These are phyloP conservation scores for Helobdella robusta DNA, from an alignment of 2,888 invertebrate species.

Conservation along the genomic window DNA sequence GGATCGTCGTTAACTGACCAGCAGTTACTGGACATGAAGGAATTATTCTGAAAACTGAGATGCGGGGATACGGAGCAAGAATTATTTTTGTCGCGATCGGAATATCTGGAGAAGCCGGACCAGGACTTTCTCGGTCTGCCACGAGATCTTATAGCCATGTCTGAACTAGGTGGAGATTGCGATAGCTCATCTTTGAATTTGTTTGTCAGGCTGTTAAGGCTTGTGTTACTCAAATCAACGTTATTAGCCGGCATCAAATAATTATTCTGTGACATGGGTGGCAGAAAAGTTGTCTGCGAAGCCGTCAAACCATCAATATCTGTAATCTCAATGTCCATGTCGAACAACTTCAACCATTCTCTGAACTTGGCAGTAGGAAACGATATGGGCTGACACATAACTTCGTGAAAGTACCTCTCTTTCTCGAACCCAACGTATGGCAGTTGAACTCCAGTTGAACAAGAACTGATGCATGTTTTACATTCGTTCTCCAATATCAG, in stretches of 20 bases:
- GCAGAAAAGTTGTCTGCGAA: slow-evolving; percentile 28
- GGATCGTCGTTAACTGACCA: background rate
- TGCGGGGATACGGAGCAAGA: slow-evolving; percentile 5
- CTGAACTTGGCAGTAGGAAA: slow-evolving; percentile 31
- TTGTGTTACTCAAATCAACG: background rate
- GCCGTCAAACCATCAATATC: slow-evolving; percentile 29
- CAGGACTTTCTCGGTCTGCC: slow-evolving; percentile 24
- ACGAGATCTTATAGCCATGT: slow-evolving; percentile 13
- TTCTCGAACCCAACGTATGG: slow-evolving; percentile 27
- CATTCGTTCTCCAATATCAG: slow-evolving; percentile 29
- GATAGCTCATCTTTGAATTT: slow-evolving; percentile 10
- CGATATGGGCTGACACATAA: slow-evolving; percentile 29
- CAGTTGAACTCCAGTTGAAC: slow-evolving; percentile 19
- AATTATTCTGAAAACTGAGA: background rate
- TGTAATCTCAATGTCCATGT: slow-evolving; percentile 31
- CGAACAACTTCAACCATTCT: slow-evolving; percentile 31
- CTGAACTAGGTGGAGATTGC: slow-evolving; percentile 4
- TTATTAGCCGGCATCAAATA: slow-evolving; percentile 1
- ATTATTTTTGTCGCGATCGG: background rate
- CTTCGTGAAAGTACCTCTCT: slow-evolving; percentile 29
- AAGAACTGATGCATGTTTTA: slow-evolving; percentile 27
- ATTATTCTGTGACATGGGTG: slow-evolving; percentile 16
- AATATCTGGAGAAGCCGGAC: slow-evolving; percentile 18
- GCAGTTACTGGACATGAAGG: background rate
- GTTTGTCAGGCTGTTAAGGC: background rate